Percentiles rank a stretch among this genome's conserved stretches.
These are phyloP conservation scores for Hypselothyrea guttata DNA, from an alignment of 2,888 invertebrate genomes.

Conservation along the genomic window DNA sequence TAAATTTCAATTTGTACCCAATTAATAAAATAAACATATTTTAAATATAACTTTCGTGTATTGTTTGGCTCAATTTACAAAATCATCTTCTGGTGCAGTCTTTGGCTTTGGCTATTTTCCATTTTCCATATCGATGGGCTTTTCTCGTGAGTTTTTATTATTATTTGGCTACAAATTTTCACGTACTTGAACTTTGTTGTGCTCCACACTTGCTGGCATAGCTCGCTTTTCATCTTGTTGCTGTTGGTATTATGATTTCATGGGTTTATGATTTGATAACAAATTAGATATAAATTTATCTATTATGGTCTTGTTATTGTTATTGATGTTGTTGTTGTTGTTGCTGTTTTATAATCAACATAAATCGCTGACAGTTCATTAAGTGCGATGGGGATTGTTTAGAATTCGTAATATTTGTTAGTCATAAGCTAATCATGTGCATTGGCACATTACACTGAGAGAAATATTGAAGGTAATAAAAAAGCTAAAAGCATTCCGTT, in stretches of 20 bases:
- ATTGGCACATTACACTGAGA: conserved; percentile 20
- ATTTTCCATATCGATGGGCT: conserved; percentile 47
- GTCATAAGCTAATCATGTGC: conserved; percentile 40
- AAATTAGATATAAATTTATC: conserved; percentile 52
- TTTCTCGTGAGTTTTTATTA: conserved; percentile 13
- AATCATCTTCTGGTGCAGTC: background rate
- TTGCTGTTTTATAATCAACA: conserved; percentile 21
- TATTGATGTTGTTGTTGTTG: conserved; percentile 18
- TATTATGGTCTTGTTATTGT: conserved; percentile 14
- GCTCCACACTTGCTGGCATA: conserved; percentile 9
- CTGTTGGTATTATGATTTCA: conserved; percentile 60
- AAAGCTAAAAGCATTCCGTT: background rate
- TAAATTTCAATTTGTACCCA: too few relatives aligned
- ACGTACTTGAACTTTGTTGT: conserved; percentile 59
- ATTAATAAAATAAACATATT: too few relatives aligned
- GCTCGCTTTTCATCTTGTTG: conserved; percentile 3
- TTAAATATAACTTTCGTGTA: too few relatives aligned
- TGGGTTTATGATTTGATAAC: conserved; percentile 65
- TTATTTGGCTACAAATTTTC: conserved; percentile 33
- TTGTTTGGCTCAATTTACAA: too few relatives aligned
- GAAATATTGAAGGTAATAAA: conserved; percentile 9
- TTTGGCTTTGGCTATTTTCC: background rate
- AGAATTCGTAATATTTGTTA: conserved; percentile 51
- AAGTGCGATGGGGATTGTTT: conserved; percentile 41
- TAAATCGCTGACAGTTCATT: conserved; percentile 69